These are phyloP conservation scores for Netelia inedita DNA, from an alignment of 2,888 invertebrate species.

Conservation along the genomic window DNA sequence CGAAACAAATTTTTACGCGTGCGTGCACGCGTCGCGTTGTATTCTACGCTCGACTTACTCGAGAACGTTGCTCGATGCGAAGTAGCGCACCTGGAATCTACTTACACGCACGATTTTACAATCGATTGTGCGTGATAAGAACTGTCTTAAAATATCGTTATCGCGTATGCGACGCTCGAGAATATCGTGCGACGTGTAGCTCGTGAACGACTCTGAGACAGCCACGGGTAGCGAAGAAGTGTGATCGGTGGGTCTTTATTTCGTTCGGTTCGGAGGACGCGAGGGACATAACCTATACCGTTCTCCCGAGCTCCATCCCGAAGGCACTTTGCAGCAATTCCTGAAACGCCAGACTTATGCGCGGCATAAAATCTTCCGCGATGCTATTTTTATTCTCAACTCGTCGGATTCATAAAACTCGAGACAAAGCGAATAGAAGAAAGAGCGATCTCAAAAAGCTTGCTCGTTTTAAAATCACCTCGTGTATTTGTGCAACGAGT, in stretches of 20 bases:
- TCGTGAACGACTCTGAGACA: not conserved
- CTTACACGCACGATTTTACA: not conserved
- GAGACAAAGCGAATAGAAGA: not conserved
- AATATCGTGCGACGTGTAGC: not conserved
- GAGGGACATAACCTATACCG: not conserved
- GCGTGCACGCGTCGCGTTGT: not conserved
- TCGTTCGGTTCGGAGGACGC: not conserved
- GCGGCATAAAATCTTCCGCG: not conserved
- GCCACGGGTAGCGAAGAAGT: not conserved
- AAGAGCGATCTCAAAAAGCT: no score
- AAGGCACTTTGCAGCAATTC: not conserved
- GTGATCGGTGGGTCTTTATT: not conserved
- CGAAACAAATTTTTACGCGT: slow-evolving; percentile 5
- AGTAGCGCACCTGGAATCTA: no score
- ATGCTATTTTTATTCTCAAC: not conserved
- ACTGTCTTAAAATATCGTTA: slow-evolving; percentile 23
- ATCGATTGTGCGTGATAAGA: slow-evolving; percentile 37
- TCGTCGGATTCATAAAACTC: not conserved
- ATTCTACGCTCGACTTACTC: no score
- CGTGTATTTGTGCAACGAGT: no score
- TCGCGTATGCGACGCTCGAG: not conserved
- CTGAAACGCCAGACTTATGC: not conserved
- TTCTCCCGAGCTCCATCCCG: not conserved
- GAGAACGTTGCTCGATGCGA: no score
- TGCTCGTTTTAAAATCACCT: no score